Evolutionary conservation across 2,888 invertebrate species (phyloP).

Genomic region (Trisateles emortualis): DNA sequence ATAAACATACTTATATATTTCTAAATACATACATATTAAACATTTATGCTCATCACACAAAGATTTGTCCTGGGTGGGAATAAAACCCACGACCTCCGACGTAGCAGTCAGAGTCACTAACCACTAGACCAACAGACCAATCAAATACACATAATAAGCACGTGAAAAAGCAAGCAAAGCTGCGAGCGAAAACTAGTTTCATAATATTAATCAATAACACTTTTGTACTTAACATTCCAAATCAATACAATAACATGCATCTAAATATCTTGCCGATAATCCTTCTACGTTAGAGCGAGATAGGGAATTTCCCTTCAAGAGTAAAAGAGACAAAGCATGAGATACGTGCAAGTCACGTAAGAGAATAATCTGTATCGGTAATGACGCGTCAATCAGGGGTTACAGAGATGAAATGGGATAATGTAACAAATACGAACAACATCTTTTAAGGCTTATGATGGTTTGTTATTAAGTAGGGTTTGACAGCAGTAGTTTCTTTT

Average conservation of each 20-base stretch:
- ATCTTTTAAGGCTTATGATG: constrained; percentile 12
- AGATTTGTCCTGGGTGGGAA: too few relatives aligned
- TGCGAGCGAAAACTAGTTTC: too few relatives aligned
- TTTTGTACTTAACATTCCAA: constrained; percentile 43
- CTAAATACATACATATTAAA: too few relatives aligned
- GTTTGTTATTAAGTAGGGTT: constrained; percentile 17
- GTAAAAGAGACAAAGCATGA: constrained; percentile 39
- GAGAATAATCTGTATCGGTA: constrained; percentile 57
- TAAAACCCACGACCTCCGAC: too few relatives aligned
- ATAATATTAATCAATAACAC: constrained; percentile 26
- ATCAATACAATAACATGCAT: constrained; percentile 43
- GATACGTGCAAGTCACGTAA: constrained; percentile 58
- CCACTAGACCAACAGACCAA: too few relatives aligned
- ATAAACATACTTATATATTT: too few relatives aligned
- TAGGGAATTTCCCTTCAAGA: constrained; percentile 15
- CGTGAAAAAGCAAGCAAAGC: too few relatives aligned
- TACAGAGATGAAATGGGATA: constrained; percentile 40
- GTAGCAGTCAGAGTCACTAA: too few relatives aligned
- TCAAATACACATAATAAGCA: too few relatives aligned
- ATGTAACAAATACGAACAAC: constrained; percentile 20
- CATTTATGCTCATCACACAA: too few relatives aligned
- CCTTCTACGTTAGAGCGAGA: constrained; percentile 46
- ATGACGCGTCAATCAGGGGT: constrained; percentile 67
- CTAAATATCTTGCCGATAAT: constrained; percentile 57
- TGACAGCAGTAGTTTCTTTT: constrained; percentile 10